A percentile compares a stretch with the other conserved stretches of the same genome.
phyloP scores from a whole-genome alignment of 2,797 vertebrate species.

The Toxotes lorentzi region DNA sequence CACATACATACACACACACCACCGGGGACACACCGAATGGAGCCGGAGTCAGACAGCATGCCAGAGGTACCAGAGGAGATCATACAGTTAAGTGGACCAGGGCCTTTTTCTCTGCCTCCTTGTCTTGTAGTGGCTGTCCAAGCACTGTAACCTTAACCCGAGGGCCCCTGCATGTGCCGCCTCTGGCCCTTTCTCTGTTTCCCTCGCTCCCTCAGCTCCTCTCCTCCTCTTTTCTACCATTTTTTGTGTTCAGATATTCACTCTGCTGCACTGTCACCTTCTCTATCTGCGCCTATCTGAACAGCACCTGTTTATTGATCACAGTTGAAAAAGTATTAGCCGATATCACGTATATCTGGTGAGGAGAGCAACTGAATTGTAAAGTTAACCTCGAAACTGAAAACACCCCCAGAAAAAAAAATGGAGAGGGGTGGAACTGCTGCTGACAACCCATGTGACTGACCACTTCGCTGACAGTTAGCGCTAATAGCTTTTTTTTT shows the following conservation, averaged over 20 bases:
- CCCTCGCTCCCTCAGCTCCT: constrained; percentile 21
- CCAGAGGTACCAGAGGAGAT: constrained; percentile 78
- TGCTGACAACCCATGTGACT: constrained; percentile 32
- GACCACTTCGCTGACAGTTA: background rate
- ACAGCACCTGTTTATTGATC: background rate
- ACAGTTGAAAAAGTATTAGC: background rate
- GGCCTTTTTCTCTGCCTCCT: constrained; percentile 40
- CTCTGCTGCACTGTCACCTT: background rate
- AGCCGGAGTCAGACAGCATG: constrained; percentile 83
- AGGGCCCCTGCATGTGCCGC: constrained; percentile 33
- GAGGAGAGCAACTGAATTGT: background rate
- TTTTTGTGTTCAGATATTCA: constrained; percentile 25
- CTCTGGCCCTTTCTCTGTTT: constrained; percentile 40
- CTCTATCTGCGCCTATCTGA: background rate
- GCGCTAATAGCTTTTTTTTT: background rate
- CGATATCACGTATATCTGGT: no score
- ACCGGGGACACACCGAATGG: constrained; percentile 81
- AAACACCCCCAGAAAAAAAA: background rate
- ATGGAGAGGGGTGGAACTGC: constrained; percentile 2
- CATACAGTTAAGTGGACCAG: constrained; percentile 87
- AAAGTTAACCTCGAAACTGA: background rate
- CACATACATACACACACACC: constrained; percentile 44
- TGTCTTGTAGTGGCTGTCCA: constrained; percentile 42
- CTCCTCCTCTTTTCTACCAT: background rate
- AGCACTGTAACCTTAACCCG: constrained; percentile 59